Base-by-base conservation (phyloP, 2,888 invertebrate species). In the Drosophila niveifrons region DNA sequence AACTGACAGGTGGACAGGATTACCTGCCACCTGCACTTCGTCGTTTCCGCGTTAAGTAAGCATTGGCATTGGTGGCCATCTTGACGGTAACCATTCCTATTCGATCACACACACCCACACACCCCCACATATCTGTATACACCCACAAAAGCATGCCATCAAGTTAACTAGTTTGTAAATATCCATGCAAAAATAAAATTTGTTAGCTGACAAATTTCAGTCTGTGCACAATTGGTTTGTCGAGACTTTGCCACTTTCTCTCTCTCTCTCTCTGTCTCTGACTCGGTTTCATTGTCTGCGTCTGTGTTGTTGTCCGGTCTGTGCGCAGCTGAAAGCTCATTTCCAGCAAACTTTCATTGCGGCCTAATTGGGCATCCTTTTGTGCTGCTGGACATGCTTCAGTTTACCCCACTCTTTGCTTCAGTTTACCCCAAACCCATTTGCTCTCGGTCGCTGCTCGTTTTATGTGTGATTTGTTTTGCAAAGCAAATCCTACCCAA, bases 21-120 rank as follows among this genome's bases (percentile, higher is more conserved):
- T 89, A 88, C 55, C 57, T 89, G 65, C 86, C 90, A 34, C 79
- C 87, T 10, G 73, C 80, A 52, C 36, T 90, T 68, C 86, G 89
- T 46, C 88, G 87, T 15, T 90, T 82, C 58, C 91, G 89, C 28
- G 64, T 84, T 18, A 89, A 89, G 57, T 90, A 82, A 77, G 44
- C 50, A 34, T n/a, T 52, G 15, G 44, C 11, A 31, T n/a, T 36
- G 6, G 47, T 29, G n/a, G 10, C 15, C 3, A 4, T 9, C 6
- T n/a, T 39, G 4, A 52, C 74, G 83, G 87, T 83, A 57, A 72
- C 68, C 53, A 57, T 89, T 84, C 88, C 83, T 87, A 79, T 34
- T 46, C 51, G 56, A 75, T 55, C 71, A 52, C 58, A 63, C 36
- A 23, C 57, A 17, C 65, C 3, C 18, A 18, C 18, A 18, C 18